These are phyloP conservation scores for cattle (Bos taurus) DNA, from an alignment of 2,113 vertebrate genomes.

Conservation along the genomic window DNA sequence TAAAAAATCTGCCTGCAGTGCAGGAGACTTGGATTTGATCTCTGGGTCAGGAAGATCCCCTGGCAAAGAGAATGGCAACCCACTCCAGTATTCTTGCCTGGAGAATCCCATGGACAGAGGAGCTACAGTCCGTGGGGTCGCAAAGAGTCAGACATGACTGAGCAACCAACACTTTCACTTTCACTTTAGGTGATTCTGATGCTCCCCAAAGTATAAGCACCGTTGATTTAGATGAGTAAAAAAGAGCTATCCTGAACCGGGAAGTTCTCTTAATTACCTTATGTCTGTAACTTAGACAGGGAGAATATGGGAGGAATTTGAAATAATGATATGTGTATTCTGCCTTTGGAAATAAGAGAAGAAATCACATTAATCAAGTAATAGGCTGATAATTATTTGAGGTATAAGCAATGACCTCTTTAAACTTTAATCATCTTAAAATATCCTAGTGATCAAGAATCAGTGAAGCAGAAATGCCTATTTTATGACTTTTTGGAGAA, in stretches of 20 bases:
- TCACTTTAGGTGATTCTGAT: not conserved
- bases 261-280: not conserved
- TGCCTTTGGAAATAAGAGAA: not conserved
- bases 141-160: too few relatives aligned
- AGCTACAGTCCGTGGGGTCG: too few relatives aligned
- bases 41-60: not conserved
- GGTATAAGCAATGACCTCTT: constrained; percentile 33
- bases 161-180: too few relatives aligned
- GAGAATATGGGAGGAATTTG: not conserved
- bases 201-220: not conserved
- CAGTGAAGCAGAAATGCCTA: constrained; percentile 43
- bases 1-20: not conserved
- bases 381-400: constrained; percentile 34
- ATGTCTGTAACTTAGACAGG: not conserved
- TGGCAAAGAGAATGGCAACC: not conserved
- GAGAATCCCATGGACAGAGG: too few relatives aligned
- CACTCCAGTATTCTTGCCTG: too few relatives aligned
- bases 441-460: constrained; percentile 39
- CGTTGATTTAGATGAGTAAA: not conserved
- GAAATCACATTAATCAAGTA: not conserved
- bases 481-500: constrained; percentile 62
- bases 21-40: not conserved
- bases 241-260: not conserved
- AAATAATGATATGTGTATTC: not conserved
- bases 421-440: constrained; percentile 41